Evolutionary conservation across 2,888 invertebrate species (phyloP), one percentile per base, ranked within the genome.

Genomic region (Isoperla grammatica): DNA sequence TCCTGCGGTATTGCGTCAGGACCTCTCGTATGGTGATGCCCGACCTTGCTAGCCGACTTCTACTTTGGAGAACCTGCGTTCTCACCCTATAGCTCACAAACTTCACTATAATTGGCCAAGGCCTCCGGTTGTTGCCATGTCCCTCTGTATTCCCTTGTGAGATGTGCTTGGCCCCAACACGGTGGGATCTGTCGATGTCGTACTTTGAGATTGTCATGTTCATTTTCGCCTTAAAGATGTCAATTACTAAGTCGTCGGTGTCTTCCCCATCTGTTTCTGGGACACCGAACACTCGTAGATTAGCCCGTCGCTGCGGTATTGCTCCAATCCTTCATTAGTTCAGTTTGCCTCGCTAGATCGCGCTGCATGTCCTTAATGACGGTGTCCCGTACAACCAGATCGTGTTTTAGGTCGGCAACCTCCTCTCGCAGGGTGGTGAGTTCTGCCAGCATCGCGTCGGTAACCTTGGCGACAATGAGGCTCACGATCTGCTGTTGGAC

Each of bases 261-360:
- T 35, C 29, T 15, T 35, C 37, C 5, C 17, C 17, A 3, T 53
- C 53, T 4, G 2, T 35, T 13, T 53, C 53, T 12, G 53, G 2
- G 17, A 53, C 53, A 12, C 53, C 53, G 35, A 53, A 53, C 20
- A 53, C 29, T 8, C n/a, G 23, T 4, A 53, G 11, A 53, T 12
- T 29, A 8, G 12, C n/a, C 12, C 53, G 23, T 5, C 35, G 23
- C 17, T 4, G n/a, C n/a, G 35, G 29, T 29, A 35, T 15, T 53
- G 53, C 9, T 53, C 53, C n/a, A 46, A 2, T 5, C 22, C 8
- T 3, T 46, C 8, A 1, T 29, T 8, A 8, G 5, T 29, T 8
- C 8, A 6, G 29, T 8, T 29, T 29, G 29, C 8, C 5, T 8
- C 29, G 29, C 29, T 29, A 29, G 29, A 29, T 29, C 29, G 29